Conservation (phyloP, 2,888 invertebrate species). For the Drosophila quinaria region DNA sequence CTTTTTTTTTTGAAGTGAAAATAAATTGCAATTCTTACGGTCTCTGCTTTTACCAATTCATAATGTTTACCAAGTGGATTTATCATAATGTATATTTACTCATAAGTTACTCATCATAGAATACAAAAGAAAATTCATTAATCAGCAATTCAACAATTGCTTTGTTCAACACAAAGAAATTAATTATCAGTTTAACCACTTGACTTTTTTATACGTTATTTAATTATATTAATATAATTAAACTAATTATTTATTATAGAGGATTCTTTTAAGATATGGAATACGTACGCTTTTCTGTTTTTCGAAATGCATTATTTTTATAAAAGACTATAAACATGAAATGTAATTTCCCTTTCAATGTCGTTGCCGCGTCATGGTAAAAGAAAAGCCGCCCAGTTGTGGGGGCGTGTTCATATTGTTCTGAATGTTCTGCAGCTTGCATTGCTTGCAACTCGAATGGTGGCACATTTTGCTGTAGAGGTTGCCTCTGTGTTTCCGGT, state of each 20-base stretch:
- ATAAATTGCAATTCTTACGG: not conserved
- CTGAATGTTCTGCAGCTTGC: conserved; percentile 18
- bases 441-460: conserved; percentile 46
- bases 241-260: not conserved
- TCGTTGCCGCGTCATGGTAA: conserved; percentile 53
- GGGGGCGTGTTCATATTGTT: conserved; percentile 51
- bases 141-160: conserved; percentile 9
- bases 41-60: conserved; percentile 4
- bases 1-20: too few relatives aligned
- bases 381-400: conserved; percentile 41
- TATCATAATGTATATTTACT: conserved; percentile 10
- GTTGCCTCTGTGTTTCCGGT: conserved; percentile 73
- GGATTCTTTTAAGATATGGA: not conserved
- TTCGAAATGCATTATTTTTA: conserved; percentile 65
- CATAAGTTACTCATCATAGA: conserved; percentile 2
- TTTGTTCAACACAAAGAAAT: conserved; percentile 7
- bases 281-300: conserved; percentile 16
- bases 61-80: conserved; percentile 10
- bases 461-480: conserved; percentile 61
- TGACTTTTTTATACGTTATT: not conserved
- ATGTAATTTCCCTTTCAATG: conserved; percentile 81
- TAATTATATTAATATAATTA: not conserved
- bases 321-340: conserved; percentile 79
- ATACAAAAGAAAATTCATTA: conserved; percentile 1
- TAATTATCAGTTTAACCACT: not conserved